Evolutionary conservation across 2,113 vertebrate genomes (phyloP), one percentile per base, ranked within the genome.

Genomic region (Odobenus rosmarus): DNA sequence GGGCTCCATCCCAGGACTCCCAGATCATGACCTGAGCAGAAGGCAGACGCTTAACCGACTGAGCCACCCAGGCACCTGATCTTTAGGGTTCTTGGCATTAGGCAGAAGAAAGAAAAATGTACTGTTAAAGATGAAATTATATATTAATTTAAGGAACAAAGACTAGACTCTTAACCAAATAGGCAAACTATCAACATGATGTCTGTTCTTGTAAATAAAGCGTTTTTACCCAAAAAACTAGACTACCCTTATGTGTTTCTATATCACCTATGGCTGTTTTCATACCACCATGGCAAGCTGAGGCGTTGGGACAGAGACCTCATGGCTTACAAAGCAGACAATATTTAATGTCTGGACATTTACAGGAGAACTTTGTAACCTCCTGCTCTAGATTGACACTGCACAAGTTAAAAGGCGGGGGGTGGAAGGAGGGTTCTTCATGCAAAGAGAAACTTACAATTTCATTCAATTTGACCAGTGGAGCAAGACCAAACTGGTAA

Each of bases 21-120:
- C 3, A 14, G 62, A 16, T 67, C 14, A 33, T 67, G 62, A 67
- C 14, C 62, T 33, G 12, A 67, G 31, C 15, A 0, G 62, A 33
- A 33, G 62, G 31, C 28, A 67, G 31, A 67, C 5, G 6, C 62
- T 33, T 67, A 67, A 33, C 62, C 3, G 31, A 67, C 31, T 16
- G 62, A 67, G 62, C 31, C 31, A 67, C 62, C 14, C 31, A 67
- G 62, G 62, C 1, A 1, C 31, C 31, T 16, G 14, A 79, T 96
- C 92, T 98, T 98, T 79, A 97, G 98, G 94, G 62, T 98, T 98
- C 97, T 95, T 98, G 97, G 98, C 96, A 98, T 98, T 97, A 86
- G 46, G 95, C 96, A 72, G 87, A 98, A 95, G 92, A 72, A 97
- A 96, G 89, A 77, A 98, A 98, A 98, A 97, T 26, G 69, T 61